Evolutionary conservation across 2,113 vertebrate species (phyloP), one percentile per base, ranked within the genome.

Genomic region (Sander vitreus): DNA sequence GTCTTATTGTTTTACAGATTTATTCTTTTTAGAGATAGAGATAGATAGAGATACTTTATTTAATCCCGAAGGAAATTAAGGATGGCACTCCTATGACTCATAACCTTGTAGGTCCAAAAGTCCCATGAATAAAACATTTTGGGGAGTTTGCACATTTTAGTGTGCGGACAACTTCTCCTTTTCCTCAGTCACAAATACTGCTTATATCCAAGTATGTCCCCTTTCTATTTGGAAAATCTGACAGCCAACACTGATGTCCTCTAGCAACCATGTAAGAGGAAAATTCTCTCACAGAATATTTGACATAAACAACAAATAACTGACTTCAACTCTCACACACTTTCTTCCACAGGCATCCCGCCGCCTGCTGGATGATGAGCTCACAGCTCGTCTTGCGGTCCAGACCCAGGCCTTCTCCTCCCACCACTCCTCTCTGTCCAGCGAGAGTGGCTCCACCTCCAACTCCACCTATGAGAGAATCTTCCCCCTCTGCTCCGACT

Each of bases 401-500:
- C 97, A 97, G 81, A 98, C 97, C 0, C 96, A 96, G 84, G 96
- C 96, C 83, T 97, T 98, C 89, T 95, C 96, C 92, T 97, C 96
- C 93, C 96, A 94, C 72, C 95, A 95, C 80, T 98, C 97, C 25
- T 96, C 97, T 3, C 94, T 96, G 10, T 95, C 97, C 72, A 99
- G 97, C 0, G 97, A 98, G 50, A 95, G 94, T 1, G 96, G 96
- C 60, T 98, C 97, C 23, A 97, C 96, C 73, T 96, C 96, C 88
- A 98, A 93, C 88, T 97, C 97, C 59, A 98, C 97, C 14, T 99
- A 99, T 0, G 98, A 99, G 83, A 96, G 97, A 85, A 98, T 99
- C 88, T 99, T 99, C 78, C 98, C 98, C 2, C 94, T 99, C 71
- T 96, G 96, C 18, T 96, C 97, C 0, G 97, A 99, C 91, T 99